Evolutionary conservation across 2,113 vertebrate species (phyloP).

Genomic region (Shinisaurus crocodilurus): DNA sequence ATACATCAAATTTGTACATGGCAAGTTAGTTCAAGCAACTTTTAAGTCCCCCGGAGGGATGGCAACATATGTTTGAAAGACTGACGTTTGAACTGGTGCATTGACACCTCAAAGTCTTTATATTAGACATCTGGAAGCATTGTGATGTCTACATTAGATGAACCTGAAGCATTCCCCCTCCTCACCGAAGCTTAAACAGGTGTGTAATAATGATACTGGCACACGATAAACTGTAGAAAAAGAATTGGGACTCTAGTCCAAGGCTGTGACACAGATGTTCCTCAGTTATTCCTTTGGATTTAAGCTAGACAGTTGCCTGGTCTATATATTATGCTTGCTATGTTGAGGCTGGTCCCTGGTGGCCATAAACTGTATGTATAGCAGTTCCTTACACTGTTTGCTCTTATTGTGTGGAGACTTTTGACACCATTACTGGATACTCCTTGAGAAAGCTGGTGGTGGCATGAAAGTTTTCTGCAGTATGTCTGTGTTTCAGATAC

Average conservation of each 20-base stretch:
- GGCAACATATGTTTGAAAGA: neutral
- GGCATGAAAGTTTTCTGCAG: neutral
- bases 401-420: neutral
- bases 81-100: neutral
- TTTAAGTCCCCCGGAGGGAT: neutral
- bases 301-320: too few species aligned
- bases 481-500: neutral
- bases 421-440: neutral
- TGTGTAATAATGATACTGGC: neutral
- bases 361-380: neutral
- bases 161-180: neutral
- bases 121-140: neutral
- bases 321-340: neutral
- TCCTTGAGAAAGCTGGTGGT: neutral
- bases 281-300: neutral
- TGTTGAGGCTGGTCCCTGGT: neutral
- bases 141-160: neutral
- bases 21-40: fast-evolving
- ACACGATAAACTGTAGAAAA: neutral
- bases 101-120: neutral
- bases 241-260: neutral
- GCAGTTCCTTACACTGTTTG: neutral
- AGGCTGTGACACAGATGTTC: neutral
- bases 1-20: neutral
- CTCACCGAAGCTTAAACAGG: neutral